Evolutionary conservation across 2,888 invertebrate species (phyloP).

Genomic region (Artemia sinica): DNA sequence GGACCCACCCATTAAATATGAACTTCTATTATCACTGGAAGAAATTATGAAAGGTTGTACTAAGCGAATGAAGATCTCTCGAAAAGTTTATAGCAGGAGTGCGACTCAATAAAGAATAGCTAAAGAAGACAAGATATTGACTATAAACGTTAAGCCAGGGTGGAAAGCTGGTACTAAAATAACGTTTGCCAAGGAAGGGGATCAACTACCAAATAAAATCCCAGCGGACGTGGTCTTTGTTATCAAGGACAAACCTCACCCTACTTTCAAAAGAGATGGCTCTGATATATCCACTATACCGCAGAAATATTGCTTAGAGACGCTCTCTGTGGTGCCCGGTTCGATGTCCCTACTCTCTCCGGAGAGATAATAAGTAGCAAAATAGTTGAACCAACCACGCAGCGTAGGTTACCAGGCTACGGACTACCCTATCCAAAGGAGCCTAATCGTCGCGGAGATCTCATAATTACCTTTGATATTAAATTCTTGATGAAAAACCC

Average conservation of each 20-base stretch:
- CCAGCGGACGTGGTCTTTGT: constrained; percentile 94
- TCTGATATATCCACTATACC: constrained; percentile 73
- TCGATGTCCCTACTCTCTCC: constrained; percentile 72
- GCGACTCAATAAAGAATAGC: constrained; percentile 44
- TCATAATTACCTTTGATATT: constrained; percentile 84
- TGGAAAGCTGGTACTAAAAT: constrained; percentile 98
- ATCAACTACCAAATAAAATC: constrained; percentile 76
- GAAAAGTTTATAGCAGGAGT: constrained; percentile 49
- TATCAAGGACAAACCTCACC: constrained; percentile 82
- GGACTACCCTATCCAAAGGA: constrained; percentile 89
- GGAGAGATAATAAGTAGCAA: constrained; percentile 62
- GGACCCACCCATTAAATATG: constrained; percentile 79
- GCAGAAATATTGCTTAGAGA: constrained; percentile 71
- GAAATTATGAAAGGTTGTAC: constrained; percentile 83
- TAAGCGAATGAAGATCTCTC: constrained; percentile 97
- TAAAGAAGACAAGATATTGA: constrained; percentile 83
- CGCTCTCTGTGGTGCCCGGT: constrained; percentile 71
- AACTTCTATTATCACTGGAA: constrained; percentile 76
- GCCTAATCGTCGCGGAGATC: constrained; percentile 69
- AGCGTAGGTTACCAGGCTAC: constrained; percentile 71
- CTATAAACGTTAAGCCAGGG: constrained; percentile 87
- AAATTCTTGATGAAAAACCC: no score
- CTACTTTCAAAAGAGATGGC: constrained; percentile 78
- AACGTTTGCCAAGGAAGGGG: constrained; percentile 90
- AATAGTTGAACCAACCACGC: constrained; percentile 70